Percentiles rank a stretch among this genome's conserved stretches.
Conservation (phyloP, 2,113 vertebrate species). For the Pelusios castaneus region DNA sequence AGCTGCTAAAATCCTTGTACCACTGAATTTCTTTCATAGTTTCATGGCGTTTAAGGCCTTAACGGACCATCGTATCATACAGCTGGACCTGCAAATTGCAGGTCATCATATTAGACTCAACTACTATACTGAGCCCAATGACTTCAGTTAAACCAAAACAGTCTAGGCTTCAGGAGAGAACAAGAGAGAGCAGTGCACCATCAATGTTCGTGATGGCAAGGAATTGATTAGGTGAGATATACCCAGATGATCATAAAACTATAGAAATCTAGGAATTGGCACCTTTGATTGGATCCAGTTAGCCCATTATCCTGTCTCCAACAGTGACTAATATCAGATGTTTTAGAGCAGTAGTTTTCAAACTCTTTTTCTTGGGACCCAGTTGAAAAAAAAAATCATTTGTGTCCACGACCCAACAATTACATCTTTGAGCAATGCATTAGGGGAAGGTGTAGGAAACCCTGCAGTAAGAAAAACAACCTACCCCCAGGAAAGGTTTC, state of each 20-base stretch:
- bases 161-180: neutral
- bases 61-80: neutral
- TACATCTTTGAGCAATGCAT: no score
- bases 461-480: neutral
- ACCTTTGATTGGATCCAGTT: fast-evolving
- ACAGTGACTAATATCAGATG: neutral
- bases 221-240: neutral
- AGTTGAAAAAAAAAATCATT: no score
- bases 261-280: neutral
- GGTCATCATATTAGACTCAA: no score
- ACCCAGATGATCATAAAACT: neutral
- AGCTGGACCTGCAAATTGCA: neutral
- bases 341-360: no score
- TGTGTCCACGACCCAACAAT: no score
- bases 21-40: neutral
- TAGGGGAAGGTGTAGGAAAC: neutral
- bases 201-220: neutral
- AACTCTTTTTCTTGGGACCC: no score
- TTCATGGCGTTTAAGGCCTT: neutral
- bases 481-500: neutral
- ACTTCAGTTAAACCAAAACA: neutral
- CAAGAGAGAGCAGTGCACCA: neutral
- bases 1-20: fast-evolving
- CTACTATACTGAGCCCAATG: neutral
- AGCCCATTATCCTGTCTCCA: neutral